Base-by-base conservation (phyloP, 1,140 invertebrate species). In the Procambarus virginalis region DNA sequence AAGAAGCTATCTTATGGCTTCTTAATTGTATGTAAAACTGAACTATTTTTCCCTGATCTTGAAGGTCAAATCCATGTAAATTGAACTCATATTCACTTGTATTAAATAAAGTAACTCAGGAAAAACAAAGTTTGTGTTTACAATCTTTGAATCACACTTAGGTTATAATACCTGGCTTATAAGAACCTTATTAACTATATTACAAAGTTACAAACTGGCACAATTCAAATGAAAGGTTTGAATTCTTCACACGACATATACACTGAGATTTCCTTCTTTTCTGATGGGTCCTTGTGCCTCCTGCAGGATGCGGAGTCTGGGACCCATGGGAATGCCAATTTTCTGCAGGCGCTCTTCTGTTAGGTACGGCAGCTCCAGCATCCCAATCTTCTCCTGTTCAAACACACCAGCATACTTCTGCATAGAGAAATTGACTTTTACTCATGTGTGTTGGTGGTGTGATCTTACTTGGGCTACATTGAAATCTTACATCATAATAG, bases 361-460 rank as follows among this genome's bases (percentile, higher is more conserved):
- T 91, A 99, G 94, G 94, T 98, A 98, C 3, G 97, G 97, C 77
- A 99, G 94, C 94, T 99, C 98, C 51, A 98, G 96, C 94, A 98
- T 97, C 14, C 97, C 97, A 48, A 98, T 97, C 92, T 97, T 96
- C 94, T 98, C 97, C 88, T 96, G 96, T 93, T 98, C 97, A 92
- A 99, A 97, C 55, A 79, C n/a, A 49, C 17, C 55, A 46, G 81
- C 73, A 51, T 70, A 78, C 60, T 89, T 84, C 73, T 84, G 81
- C 9, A 3, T 34, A 10, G 48, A 9, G 49, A 55, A 51, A 64
- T 64, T 20, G 3, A 64, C 10, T 5, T 0, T 55, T 55, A 55
- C 51, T 55, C 51, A 55, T 8, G 51, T 55, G 51, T 55, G 5
- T 5, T 55, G 51, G 5, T 55, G 51, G 5, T 55, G 51, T 34